A percentile compares a stretch with the other conserved stretches of the same genome.
Evolutionary conservation across 2,888 invertebrate species (phyloP).

Genomic region (Digitonthophagus gazella): DNA sequence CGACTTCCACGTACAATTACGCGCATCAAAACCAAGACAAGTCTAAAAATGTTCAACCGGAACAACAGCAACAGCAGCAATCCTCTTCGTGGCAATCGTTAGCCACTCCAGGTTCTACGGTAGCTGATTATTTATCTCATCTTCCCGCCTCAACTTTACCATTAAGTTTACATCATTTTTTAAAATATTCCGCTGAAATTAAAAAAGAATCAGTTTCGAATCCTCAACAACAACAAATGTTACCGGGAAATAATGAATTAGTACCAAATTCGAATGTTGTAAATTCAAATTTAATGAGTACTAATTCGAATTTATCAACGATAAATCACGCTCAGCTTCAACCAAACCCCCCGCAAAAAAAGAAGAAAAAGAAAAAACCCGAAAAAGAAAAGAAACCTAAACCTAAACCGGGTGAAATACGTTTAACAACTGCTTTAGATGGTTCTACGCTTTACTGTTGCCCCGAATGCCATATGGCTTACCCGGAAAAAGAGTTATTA

Average conservation of each 20-base stretch:
- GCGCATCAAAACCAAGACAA: conserved; percentile 45
- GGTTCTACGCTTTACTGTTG: conserved; percentile 84
- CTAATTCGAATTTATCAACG: conserved; percentile 52
- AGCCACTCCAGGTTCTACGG: conserved; percentile 66
- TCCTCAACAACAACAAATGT: conserved; percentile 49
- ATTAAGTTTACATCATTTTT: conserved; percentile 76
- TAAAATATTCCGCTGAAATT: conserved; percentile 77
- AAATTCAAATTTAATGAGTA: conserved; percentile 54
- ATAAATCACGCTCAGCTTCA: conserved; percentile 48
- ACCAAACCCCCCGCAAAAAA: conserved; percentile 56
- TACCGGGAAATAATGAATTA: conserved; percentile 37
- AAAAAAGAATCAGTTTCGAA: conserved; percentile 63
- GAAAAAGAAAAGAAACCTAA: conserved; percentile 78
- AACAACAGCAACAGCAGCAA: conserved; percentile 38
- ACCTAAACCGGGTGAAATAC: conserved; percentile 81
- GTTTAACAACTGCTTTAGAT: conserved; percentile 75
- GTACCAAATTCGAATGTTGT: conserved; percentile 40
- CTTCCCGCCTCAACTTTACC: conserved; percentile 72
- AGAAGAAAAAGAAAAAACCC: conserved; percentile 78
- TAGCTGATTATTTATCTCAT: conserved; percentile 82
- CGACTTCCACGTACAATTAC: conserved; percentile 39
- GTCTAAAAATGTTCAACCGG: conserved; percentile 43
- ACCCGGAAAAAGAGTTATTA: conserved; percentile 78
- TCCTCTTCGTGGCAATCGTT: conserved; percentile 66
- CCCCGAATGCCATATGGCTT: conserved; percentile 87